Base-by-base conservation (phyloP, 2,113 vertebrate genomes). In the Panurus biarmicus region DNA sequence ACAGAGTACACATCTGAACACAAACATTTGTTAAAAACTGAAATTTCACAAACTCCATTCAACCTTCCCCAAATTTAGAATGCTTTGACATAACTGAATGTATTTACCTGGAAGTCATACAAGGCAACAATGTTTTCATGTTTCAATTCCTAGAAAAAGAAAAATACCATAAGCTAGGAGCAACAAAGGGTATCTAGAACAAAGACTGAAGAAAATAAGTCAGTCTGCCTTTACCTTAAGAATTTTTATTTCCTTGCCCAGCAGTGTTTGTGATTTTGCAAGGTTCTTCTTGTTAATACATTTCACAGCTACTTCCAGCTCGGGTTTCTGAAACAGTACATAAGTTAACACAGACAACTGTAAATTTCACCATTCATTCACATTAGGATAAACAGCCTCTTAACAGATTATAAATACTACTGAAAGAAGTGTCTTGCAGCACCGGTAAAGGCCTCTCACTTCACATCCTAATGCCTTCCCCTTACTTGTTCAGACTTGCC, bases 281-380 rank as follows among this genome's bases (percentile, higher is more conserved):
- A 99, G 90, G 86, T 99, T 99, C 94, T 99, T 99, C 98, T 99
- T 99, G 97, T 99, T 99, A 77, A 99, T 99, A 89, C 99, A 99
- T 94, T 99, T 99, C 80, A 99, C 98, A 11, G 99, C 99, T 87
- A 99, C 99, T 97, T 99, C 99, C 96, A 98, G 97, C 81, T 99
- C 98, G 50, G 98, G 99, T 97, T 98, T 99, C 99, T 99, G 97
- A 80, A 97, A 98, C 15, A 50, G 28, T 10, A 17, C 28, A 54
- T 28, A 65, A 45, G n/a, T 25, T 25, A 95, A 81, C 22, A 69
- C 38, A 94, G 71, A 90, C 29, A 74, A 57, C 91, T 71, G 79
- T 56, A 51, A 86, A 87, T 84, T 58, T 61, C 61, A 73, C 58
- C 40, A 56, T 86, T 84, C 72, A 79, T 53, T 91, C 58, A 80